phyloP scores from a whole-genome alignment of 1,140 invertebrate species.

The Pollicipes pollicipes region DNA sequence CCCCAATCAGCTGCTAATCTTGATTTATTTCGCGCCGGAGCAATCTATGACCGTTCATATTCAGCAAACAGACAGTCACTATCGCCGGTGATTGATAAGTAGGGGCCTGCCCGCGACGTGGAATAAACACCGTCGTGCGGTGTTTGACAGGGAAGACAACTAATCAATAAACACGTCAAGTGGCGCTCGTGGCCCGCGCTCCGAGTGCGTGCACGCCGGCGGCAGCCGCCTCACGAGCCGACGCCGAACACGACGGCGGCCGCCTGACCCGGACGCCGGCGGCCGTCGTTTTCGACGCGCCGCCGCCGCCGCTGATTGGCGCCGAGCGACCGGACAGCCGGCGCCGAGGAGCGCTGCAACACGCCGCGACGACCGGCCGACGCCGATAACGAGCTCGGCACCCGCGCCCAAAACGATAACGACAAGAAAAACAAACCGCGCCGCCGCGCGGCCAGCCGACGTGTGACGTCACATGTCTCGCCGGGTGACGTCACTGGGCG shows the following conservation, averaged over 20 bases:
- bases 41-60: constrained; percentile 2
- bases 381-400: neutral
- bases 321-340: too few relatives aligned
- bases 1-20: neutral
- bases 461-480: too few relatives aligned
- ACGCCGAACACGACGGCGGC: too few relatives aligned
- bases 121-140: neutral
- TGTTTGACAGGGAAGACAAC: neutral
- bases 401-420: neutral
- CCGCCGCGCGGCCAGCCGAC: too few relatives aligned
- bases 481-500: neutral
- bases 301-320: neutral
- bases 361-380: neutral
- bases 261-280: too few relatives aligned
- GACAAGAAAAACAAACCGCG: neutral
- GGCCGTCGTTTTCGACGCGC: too few relatives aligned
- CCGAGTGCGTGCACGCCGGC: neutral
- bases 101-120: neutral
- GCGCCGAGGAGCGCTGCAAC: too few relatives aligned
- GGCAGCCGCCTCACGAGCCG: too few relatives aligned
- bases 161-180: constrained; percentile 2
- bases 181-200: neutral
- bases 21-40: neutral
- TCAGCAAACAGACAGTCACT: neutral
- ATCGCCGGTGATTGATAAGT: neutral